Evolutionary conservation across 2,888 invertebrate species (phyloP).

Genomic region (Andrena minutula): DNA sequence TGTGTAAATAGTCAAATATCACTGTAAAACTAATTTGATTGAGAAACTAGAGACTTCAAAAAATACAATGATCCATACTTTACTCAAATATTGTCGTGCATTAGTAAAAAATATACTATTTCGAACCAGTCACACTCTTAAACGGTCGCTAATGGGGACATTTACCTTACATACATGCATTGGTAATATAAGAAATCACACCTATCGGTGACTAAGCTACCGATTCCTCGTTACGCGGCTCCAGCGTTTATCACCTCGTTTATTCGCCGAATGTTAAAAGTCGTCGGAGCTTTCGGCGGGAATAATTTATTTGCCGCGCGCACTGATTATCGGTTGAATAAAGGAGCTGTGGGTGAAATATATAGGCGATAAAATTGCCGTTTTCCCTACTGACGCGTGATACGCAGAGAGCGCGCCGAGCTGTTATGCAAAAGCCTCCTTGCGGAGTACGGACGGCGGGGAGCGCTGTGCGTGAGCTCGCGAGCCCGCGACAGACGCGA

Average conservation of each 20-base stretch:
- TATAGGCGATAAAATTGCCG: conserved; percentile 20
- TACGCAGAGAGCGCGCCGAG: background rate
- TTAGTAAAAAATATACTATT: too few relatives aligned
- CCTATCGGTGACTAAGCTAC: background rate
- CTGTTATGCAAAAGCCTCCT: conserved; percentile 37
- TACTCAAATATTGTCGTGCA: too few relatives aligned
- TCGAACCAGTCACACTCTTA: too few relatives aligned
- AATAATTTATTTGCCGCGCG: conserved; percentile 9
- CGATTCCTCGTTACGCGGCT: conserved; percentile 33
- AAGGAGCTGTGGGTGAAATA: conserved; percentile 12
- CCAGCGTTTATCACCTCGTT: conserved; percentile 28
- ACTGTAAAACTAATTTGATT: too few relatives aligned
- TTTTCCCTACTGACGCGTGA: background rate
- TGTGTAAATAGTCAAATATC: too few relatives aligned
- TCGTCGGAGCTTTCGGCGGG: conserved; percentile 17
- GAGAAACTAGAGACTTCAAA: too few relatives aligned
- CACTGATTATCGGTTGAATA: conserved; percentile 25
- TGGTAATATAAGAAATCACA: background rate
- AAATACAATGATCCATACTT: too few relatives aligned
- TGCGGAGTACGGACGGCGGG: conserved; percentile 1
- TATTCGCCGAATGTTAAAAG: conserved; percentile 14
- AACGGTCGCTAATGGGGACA: too few relatives aligned
- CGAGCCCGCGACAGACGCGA: background rate
- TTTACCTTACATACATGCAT: too few relatives aligned
- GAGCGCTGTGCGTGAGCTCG: background rate